These are phyloP conservation scores for Sus cebifrons DNA, from an alignment of 2,797 vertebrate species.

Conservation along the genomic window DNA sequence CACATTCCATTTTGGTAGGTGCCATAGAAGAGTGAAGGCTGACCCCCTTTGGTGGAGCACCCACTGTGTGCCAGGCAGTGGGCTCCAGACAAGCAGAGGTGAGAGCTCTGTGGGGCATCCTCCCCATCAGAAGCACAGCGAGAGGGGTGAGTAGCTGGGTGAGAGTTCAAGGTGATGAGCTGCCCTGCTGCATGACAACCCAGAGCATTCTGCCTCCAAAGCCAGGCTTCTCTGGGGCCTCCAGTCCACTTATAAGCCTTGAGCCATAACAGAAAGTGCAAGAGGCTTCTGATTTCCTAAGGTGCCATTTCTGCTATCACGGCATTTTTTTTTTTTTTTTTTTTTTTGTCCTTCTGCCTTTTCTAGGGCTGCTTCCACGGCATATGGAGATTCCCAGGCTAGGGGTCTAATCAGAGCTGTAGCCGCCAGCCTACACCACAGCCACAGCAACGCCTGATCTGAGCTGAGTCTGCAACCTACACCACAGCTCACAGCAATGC, in stretches of 20 bases:
- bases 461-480: no score
- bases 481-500: no score
- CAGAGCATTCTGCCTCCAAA: neutral
- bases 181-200: fast-evolving
- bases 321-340: neutral
- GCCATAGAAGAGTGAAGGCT: neutral
- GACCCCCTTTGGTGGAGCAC: neutral
- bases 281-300: neutral
- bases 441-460: no score
- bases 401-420: no score
- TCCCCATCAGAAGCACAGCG: neutral
- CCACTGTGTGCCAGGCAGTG: neutral
- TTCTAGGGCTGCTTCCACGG: no score
- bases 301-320: neutral
- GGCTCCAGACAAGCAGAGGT: neutral
- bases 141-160: neutral
- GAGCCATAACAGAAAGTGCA: neutral
- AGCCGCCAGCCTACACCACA: no score
- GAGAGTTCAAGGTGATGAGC: neutral
- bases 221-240: neutral
- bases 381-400: no score
- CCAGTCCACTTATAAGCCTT: neutral
- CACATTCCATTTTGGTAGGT: neutral
- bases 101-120: neutral
- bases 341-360: no score